Evolutionary conservation across 2,797 vertebrate species (phyloP).

Genomic region (Alouatta caraya): DNA sequence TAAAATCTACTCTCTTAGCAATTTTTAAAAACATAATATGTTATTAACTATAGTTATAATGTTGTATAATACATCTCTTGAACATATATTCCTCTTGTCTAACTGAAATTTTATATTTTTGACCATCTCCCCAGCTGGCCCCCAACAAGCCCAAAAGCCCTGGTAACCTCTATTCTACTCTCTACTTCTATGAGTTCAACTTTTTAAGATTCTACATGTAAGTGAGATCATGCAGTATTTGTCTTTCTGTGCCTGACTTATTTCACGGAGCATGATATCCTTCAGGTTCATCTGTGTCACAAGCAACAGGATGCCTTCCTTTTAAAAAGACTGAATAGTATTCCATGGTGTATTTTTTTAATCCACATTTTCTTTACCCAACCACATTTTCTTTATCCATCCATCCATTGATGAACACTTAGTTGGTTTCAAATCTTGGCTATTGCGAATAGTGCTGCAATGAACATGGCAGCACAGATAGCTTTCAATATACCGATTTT

Average conservation of each 20-base stretch:
- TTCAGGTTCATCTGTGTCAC: background rate
- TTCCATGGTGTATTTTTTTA: background rate
- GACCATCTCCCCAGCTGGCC: background rate
- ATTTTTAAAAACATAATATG: background rate
- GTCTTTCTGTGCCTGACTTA: background rate
- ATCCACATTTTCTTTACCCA: background rate
- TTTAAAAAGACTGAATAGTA: background rate
- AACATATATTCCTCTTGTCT: background rate
- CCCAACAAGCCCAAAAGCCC: background rate
- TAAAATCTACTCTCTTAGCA: background rate
- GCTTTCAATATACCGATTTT: background rate
- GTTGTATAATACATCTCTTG: background rate
- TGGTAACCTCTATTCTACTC: background rate
- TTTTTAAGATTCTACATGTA: background rate
- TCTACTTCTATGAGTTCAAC: background rate
- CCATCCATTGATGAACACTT: background rate
- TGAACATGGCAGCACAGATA: background rate
- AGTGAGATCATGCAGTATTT: background rate
- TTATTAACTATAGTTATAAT: background rate
- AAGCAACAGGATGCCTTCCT: background rate
- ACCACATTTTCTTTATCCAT: background rate
- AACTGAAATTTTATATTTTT: background rate
- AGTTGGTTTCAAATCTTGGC: background rate
- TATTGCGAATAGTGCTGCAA: background rate
- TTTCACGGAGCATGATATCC: background rate